These are phyloP conservation scores for Orientallactaga sibirica DNA, from an alignment of 2,797 vertebrate genomes.

Conservation along the genomic window DNA sequence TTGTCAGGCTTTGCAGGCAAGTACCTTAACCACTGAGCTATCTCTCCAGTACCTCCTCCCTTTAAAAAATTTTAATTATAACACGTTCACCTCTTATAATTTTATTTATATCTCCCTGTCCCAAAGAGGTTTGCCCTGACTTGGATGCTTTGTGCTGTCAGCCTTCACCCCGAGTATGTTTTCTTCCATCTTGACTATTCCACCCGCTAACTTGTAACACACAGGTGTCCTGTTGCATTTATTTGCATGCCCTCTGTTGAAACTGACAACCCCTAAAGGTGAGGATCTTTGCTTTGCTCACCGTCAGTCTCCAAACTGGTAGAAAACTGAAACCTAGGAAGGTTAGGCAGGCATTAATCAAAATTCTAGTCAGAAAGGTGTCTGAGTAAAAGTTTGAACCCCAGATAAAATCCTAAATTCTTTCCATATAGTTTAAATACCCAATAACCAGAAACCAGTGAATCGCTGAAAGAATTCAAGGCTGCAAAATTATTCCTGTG, in stretches of 20 bases:
- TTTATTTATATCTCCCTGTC: neutral
- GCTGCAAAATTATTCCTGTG: neutral
- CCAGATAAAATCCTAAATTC: neutral
- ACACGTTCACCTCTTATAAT: neutral
- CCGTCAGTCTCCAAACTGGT: neutral
- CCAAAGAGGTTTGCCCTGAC: neutral
- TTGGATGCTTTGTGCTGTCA: neutral
- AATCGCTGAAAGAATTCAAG: neutral
- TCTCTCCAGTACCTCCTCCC: no score
- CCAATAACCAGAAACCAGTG: neutral
- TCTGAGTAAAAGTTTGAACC: neutral
- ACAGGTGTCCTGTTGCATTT: neutral
- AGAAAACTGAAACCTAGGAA: neutral
- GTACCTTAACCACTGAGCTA: no score
- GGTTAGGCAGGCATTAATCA: neutral
- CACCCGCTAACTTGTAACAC: neutral
- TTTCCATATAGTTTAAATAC: neutral
- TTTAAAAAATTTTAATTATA: no score
- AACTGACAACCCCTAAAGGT: neutral
- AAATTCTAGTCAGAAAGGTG: neutral
- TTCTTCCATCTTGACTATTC: neutral
- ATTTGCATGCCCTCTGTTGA: neutral
- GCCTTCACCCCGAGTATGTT: neutral
- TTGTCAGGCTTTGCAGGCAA: no score
- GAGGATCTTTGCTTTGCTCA: neutral